Evolutionary conservation across 2,888 invertebrate genomes (phyloP).

Genomic region (Dasypolia templi): DNA sequence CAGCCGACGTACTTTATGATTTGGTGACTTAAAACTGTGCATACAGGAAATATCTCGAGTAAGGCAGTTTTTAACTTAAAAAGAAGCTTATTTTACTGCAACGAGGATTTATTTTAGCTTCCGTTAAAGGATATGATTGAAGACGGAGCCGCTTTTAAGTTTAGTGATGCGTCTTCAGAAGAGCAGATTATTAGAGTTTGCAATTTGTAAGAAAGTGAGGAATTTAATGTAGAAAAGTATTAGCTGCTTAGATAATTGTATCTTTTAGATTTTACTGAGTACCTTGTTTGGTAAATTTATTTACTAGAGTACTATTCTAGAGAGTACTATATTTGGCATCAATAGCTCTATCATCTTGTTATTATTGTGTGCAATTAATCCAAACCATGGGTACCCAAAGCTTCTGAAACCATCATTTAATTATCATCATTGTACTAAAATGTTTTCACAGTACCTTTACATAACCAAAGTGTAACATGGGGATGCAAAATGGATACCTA

Average conservation of each 20-base stretch:
- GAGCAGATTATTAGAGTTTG: neutral
- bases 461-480: neutral
- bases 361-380: slow-evolving; percentile 32
- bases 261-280: neutral
- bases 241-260: neutral
- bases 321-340: neutral
- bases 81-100: slow-evolving; percentile 7
- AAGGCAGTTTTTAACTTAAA: slow-evolving; percentile 27
- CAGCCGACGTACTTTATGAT: slow-evolving; percentile 28
- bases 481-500: slow-evolving; percentile 1
- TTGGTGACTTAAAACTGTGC: slow-evolving; percentile 39
- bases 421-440: slow-evolving; percentile 11
- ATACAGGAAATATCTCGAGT: slow-evolving; percentile 16
- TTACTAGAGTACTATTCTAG: too few relatives aligned
- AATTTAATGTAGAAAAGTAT: neutral
- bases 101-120: slow-evolving; percentile 14
- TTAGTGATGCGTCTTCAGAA: slow-evolving; percentile 1
- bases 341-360: neutral
- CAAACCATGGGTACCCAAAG: neutral
- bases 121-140: slow-evolving; percentile 1
- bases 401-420: slow-evolving; percentile 18
- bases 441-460: neutral
- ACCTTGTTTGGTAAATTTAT: neutral
- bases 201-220: neutral
- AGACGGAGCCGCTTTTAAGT: slow-evolving; percentile 1